phyloP scores from a whole-genome alignment of 1,140 invertebrate species.

The Drosophila oshimai region DNA sequence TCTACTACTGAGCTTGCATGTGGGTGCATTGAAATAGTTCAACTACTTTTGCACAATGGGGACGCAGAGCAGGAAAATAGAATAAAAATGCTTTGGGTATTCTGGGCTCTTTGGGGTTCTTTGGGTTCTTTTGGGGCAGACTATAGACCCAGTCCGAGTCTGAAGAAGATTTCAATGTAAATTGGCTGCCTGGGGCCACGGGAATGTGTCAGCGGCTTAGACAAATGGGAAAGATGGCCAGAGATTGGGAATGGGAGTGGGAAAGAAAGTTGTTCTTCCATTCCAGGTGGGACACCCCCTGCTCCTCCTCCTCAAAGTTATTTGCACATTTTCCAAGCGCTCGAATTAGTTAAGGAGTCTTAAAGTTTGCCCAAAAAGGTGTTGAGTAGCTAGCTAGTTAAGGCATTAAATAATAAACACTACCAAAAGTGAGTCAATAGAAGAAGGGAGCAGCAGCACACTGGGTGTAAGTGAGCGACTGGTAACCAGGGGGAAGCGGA shows the following conservation, averaged over 20 bases:
- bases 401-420: slow-evolving; percentile 67
- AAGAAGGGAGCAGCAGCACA: neutral
- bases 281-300: neutral
- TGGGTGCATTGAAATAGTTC: slow-evolving; percentile 74
- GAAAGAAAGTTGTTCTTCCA: slow-evolving; percentile 30
- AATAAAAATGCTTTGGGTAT: slow-evolving; percentile 23
- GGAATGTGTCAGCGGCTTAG: slow-evolving; percentile 67
- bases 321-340: slow-evolving; percentile 62
- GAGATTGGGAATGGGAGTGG: neutral
- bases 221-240: slow-evolving; percentile 39
- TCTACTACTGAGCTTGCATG: slow-evolving; percentile 43
- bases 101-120: slow-evolving; percentile 8
- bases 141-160: slow-evolving; percentile 15
- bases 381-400: slow-evolving; percentile 62
- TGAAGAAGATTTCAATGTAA: slow-evolving; percentile 69
- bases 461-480: neutral
- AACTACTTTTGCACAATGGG: slow-evolving; percentile 61
- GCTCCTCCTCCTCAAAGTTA: slow-evolving; percentile 34
- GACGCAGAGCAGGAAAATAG: slow-evolving; percentile 7
- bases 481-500: neutral
- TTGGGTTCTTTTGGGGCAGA: slow-evolving; percentile 10
- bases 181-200: slow-evolving; percentile 60
- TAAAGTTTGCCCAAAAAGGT: slow-evolving; percentile 55
- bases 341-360: slow-evolving; percentile 66
- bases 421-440: slow-evolving; percentile 36